These are phyloP conservation scores for Zaprionus davidi DNA, from an alignment of 1,140 invertebrate species.

Conservation along the genomic window DNA sequence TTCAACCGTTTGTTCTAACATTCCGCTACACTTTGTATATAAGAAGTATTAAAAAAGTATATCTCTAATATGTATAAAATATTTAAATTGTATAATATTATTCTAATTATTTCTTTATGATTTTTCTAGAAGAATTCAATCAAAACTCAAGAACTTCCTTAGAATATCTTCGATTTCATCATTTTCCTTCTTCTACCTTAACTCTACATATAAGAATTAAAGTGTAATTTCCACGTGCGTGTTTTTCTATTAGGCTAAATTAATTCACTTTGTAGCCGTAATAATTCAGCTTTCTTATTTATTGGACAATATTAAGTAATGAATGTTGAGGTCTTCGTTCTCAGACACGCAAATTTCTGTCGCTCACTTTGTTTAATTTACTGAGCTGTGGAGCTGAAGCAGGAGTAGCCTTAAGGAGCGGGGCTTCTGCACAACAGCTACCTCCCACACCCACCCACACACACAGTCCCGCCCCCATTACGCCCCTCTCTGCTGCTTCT, in stretches of 20 bases:
- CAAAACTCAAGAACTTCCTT: background rate
- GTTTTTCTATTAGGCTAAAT: conserved; percentile 31
- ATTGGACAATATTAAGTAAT: conserved; percentile 60
- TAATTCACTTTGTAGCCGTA: conserved; percentile 18
- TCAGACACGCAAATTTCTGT: conserved; percentile 57
- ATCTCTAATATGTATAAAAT: too few species aligned
- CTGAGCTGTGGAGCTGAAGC: background rate
- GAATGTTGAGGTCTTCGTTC: conserved; percentile 12
- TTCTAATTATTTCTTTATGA: too few species aligned
- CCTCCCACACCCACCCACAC: background rate
- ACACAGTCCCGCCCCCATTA: background rate
- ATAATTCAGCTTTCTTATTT: conserved; percentile 34
- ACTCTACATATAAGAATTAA: background rate
- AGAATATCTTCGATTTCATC: background rate
- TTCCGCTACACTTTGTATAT: too few species aligned
- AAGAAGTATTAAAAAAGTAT: too few species aligned
- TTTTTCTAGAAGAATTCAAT: too few species aligned
- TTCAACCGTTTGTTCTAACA: too few species aligned
- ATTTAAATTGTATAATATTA: too few species aligned
- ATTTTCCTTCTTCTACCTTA: background rate
- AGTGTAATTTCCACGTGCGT: background rate
- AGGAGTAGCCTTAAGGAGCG: background rate
- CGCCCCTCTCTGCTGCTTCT: background rate
- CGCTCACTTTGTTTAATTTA: conserved; percentile 29
- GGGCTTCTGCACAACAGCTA: background rate